phyloP scores from a whole-genome alignment of 2,888 invertebrate genomes.

The Leptura quadrifasciata region DNA sequence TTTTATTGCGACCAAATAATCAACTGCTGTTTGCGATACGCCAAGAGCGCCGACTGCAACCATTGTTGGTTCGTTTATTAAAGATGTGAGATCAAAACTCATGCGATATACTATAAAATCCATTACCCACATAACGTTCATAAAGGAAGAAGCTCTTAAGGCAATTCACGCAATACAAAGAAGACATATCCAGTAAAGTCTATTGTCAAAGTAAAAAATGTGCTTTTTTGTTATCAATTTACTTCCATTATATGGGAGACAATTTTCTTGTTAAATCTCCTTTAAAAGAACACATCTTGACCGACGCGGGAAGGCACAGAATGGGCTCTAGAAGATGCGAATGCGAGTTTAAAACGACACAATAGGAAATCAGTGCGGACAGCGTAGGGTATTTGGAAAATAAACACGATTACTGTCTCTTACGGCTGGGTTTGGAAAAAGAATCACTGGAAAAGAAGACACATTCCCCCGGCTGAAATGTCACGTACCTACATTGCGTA shows the following conservation, averaged over 20 bases:
- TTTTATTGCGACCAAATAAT: too few species aligned
- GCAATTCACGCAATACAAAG: slow-evolving; percentile 31
- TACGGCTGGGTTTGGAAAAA: slow-evolving; percentile 23
- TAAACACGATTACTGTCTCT: slow-evolving; percentile 56
- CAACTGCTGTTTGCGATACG: too few species aligned
- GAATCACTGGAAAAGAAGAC: slow-evolving; percentile 50
- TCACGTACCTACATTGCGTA: slow-evolving; percentile 60
- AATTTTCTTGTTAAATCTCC: slow-evolving; percentile 52
- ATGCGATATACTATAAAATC: slow-evolving; percentile 20
- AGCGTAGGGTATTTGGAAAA: slow-evolving; percentile 56
- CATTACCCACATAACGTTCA: slow-evolving; percentile 25
- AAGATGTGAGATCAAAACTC: not conserved
- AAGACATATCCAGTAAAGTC: slow-evolving; percentile 8
- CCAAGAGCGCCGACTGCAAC: too few species aligned
- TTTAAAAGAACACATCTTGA: slow-evolving; percentile 55
- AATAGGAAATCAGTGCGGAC: slow-evolving; percentile 63
- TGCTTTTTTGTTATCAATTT: slow-evolving; percentile 45
- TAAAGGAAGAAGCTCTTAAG: slow-evolving; percentile 3
- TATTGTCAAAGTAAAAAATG: slow-evolving; percentile 40
- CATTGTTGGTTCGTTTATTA: too few species aligned
- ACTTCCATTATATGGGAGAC: slow-evolving; percentile 48
- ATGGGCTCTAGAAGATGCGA: slow-evolving; percentile 36
- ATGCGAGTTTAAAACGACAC: slow-evolving; percentile 59
- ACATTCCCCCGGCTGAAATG: slow-evolving; percentile 56
- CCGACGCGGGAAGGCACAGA: slow-evolving; percentile 52